Evolutionary conservation across 2,888 invertebrate species (phyloP), one percentile per base, ranked within the genome.

Genomic region (Piscicola geometra): DNA sequence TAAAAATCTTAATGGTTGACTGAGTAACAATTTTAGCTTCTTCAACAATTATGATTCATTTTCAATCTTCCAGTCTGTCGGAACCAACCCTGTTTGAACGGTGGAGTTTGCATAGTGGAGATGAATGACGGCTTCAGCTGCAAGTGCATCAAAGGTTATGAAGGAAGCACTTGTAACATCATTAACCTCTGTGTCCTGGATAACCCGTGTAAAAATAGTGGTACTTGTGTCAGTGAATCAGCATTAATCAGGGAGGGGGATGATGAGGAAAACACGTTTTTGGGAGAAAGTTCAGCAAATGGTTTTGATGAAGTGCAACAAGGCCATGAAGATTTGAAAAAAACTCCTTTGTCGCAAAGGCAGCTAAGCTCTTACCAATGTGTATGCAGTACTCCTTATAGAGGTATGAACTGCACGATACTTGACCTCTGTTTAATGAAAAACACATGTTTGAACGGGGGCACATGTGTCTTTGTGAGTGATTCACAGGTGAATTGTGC

Each of bases 301-400:
- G n/a, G n/a, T n/a, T n/a, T n/a, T n/a, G 30, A 64, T 64, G 33
- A 67, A 30, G 33, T 15, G 9, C n/a, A n/a, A n/a, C n/a, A n/a
- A n/a, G n/a, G n/a, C n/a, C n/a, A n/a, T n/a, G n/a, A n/a, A n/a
- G n/a, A n/a, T n/a, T n/a, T n/a, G n/a, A n/a, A n/a, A n/a, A n/a
- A n/a, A n/a, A n/a, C n/a, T n/a, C n/a, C 33, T 5, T 28, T 33
- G 28, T 30, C n/a, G 3, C 30, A 32, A 15, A 2, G 30, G 5
- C 32, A 35, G n/a, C 28, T 5, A 5, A 33, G 12, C 35, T n/a
- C 47, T 32, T 75, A 75, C 50, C 50, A 9, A 12, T 75, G 75
- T 33, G 5, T 25, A 9, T 77, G 77, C 36, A 15, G 25, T 35
- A 18, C 60, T 60, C 78, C 78, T 28, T 78, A 75, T 56, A 60